These are phyloP conservation scores for Pammene aurita DNA, from an alignment of 2,888 invertebrate species.

Conservation along the genomic window DNA sequence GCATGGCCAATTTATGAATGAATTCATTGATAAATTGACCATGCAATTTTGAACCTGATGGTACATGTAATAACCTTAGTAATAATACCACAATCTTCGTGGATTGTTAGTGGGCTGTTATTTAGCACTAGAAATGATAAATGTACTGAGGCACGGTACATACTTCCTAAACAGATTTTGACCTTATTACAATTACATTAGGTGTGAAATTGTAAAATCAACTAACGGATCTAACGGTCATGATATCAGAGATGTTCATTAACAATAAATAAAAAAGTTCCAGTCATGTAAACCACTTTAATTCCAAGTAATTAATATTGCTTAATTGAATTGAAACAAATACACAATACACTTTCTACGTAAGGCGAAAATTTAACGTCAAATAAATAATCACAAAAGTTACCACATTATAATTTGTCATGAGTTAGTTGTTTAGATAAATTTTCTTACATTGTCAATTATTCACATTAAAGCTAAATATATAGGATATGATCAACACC, in stretches of 20 bases:
- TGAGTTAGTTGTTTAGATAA: slow-evolving; percentile 31
- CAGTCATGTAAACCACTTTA: slow-evolving; percentile 74
- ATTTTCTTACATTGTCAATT: slow-evolving; percentile 33
- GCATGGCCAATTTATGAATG: no score
- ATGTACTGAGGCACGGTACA: no score
- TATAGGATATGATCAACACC: slow-evolving; percentile 25
- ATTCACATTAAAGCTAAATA: slow-evolving; percentile 52
- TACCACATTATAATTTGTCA: slow-evolving; percentile 34
- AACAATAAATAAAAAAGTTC: slow-evolving; percentile 49
- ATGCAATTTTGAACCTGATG: no score
- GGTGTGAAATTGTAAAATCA: no score
- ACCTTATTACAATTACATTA: no score
- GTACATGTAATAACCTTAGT: no score
- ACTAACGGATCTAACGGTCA: no score
- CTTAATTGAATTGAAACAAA: slow-evolving; percentile 79
- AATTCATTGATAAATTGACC: no score
- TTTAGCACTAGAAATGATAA: no score
- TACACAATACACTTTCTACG: slow-evolving; percentile 69
- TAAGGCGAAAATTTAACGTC: slow-evolving; percentile 55
- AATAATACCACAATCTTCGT: no score
- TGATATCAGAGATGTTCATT: neutral
- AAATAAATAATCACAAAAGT: slow-evolving; percentile 35
- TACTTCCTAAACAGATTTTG: no score
- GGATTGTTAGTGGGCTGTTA: no score
- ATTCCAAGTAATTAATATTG: slow-evolving; percentile 78